Percentiles rank a stretch among this genome's conserved stretches.
phyloP scores from a whole-genome alignment of 2,888 invertebrate species.

The Anticlea derivata region DNA sequence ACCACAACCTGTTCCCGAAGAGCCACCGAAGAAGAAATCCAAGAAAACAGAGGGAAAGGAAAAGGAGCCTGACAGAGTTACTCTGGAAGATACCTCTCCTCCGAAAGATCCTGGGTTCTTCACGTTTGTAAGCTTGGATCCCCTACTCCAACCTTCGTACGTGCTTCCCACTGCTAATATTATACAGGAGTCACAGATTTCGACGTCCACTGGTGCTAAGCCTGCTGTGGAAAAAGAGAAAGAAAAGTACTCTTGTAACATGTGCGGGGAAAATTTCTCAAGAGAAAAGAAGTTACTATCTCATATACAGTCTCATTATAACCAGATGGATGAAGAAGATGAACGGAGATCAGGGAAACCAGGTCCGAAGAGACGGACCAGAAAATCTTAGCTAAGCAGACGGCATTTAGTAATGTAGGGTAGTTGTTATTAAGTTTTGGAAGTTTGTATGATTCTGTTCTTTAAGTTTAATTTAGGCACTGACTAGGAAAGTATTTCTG shows the following conservation, averaged over 20 bases:
- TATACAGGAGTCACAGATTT: conserved; percentile 76
- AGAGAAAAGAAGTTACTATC: conserved; percentile 72
- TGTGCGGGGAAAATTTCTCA: conserved; percentile 67
- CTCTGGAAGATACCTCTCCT: conserved; percentile 54
- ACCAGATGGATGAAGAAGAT: conserved; percentile 70
- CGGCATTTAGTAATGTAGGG: conserved; percentile 11
- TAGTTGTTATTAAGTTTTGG: conserved; percentile 7
- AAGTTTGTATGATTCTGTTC: conserved; percentile 6
- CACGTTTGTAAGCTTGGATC: conserved; percentile 77
- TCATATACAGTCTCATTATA: conserved; percentile 73
- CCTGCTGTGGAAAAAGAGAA: conserved; percentile 44
- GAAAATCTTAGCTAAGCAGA: conserved; percentile 37
- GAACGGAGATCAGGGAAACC: conserved; percentile 45
- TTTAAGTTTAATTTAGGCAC: background rate
- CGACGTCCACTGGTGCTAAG: conserved; percentile 59
- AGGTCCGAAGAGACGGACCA: conserved; percentile 40
- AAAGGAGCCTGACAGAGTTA: conserved; percentile 56
- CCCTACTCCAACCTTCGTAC: conserved; percentile 69
- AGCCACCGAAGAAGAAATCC: conserved; percentile 52
- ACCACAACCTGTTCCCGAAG: conserved; percentile 48
- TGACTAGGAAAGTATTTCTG: background rate
- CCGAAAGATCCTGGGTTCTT: conserved; percentile 64
- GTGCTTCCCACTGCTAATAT: conserved; percentile 72
- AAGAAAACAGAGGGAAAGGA: conserved; percentile 44
- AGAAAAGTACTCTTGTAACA: conserved; percentile 65